Base-by-base conservation (phyloP, 2,113 vertebrate genomes). In the Nestor notabilis region DNA sequence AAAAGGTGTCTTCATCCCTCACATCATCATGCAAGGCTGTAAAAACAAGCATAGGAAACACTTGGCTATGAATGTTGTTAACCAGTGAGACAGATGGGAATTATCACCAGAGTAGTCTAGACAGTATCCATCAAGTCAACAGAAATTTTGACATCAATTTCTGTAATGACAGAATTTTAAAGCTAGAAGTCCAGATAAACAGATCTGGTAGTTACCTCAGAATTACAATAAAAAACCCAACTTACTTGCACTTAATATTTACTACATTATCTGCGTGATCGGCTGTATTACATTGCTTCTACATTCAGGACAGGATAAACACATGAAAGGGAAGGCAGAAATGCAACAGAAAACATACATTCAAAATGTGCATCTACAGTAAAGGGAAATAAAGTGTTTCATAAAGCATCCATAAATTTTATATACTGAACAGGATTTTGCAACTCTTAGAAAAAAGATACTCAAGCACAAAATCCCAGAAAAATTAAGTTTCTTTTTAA, bases 81-180 rank as follows among this genome's bases (percentile, higher is more conserved):
- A 55, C 7, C n/a, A 70, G 20, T 3, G 2, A 86, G 10, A 81
- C 27, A 66, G 74, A 39, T 0, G 35, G 8, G 4, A 84, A 60
- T 4, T 0, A 46, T n/a, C 58, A 77, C 3, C 1, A 1, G 6
- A 17, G 13, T 0, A 46, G 8, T 44, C 14, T 60, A 65, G 3
- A 5, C 0, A 49, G 21, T 1, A 72, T 20, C 76, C 23, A 55
- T 19, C 3, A 39, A 31, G 4, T 17, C n/a, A 66, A 53, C 17
- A 68, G 11, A 5, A 86, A 78, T 27, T 20, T 43, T 31, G 69
- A 46, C 13, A 10, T 0, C 24, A 13, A 46, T 12, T 25, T 78
- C 41, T 71, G 16, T 10, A 55, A 5, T 17, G 10, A 37, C 13
- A 33, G 2, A 58, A 44, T 46, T 16, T 53, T 35, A 89, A 68